Base-by-base conservation (phyloP, 1,140 invertebrate genomes). In the Hyposmocoma kahamanoa region DNA sequence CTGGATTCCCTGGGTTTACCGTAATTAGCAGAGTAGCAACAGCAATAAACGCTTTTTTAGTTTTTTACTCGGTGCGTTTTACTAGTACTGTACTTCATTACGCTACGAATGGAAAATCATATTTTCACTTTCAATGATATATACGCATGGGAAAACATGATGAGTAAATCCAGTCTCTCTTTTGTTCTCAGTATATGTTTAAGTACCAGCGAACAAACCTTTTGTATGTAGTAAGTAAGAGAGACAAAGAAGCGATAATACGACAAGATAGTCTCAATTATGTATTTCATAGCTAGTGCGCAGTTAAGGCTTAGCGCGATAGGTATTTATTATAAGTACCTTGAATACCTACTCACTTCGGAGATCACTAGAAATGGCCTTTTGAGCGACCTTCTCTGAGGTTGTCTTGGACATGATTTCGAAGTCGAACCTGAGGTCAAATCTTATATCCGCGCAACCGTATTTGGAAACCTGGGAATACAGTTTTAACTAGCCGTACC, bases 391-490 rank as follows among this genome's bases (percentile, higher is more conserved):
- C 59, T 58, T 47, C 52, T 24, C 30, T 46, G 26, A 57, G 54
- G 53, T 42, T 47, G 48, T 28, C 42, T 50, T 47, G 36, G 34
- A 45, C 30, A 45, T 45, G 48, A 50, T 45, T 47, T 45, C 36
- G 41, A 58, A 56, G 47, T 50, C 47, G 24, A 47, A 57, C 48
- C 19, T 59, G 50, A 62, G 53, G 62, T 59, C 55, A 54, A 53
- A 41, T 56, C 44, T 26, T 53, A 52, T 32, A 42, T 54, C 53
- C 41, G 50, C 13, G 3, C 32, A 47, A 38, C 42, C 38, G 42
- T 58, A 19, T 44, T 48, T 41, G 34, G 46, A 10, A 18, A 20
- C 22, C 36, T 24, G 15, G 38, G 38, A 49, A 21, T 24, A 20
- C 13, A 49, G 18, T 22, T 9, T 24, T 8, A 34, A 34, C 32